Evolutionary conservation across 2,888 invertebrate species (phyloP), one percentile per base, ranked within the genome.

Genomic region (Hypena proboscidalis): DNA sequence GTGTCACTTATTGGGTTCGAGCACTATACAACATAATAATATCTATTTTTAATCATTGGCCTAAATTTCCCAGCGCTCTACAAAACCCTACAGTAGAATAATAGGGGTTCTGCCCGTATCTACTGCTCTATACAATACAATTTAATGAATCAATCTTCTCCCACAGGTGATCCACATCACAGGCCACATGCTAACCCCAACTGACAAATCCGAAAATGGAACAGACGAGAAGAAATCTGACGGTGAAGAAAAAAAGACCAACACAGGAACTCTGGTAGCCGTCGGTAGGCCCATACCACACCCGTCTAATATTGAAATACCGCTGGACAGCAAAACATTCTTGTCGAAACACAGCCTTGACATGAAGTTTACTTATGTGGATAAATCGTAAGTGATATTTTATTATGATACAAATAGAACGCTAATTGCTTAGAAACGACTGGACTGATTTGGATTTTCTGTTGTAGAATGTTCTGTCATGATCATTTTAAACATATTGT

Each of bases 291-390:
- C 96, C 0, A 96, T 97, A 53, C 96, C 96, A 3, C 97, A 97
- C 81, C 97, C 98, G 0, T 95, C 97, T 8, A 97, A 98, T 70
- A 97, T 98, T 62, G 98, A 98, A 82, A 94, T 96, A 60, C 97
- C 97, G 0, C 85, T 98, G 58, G 97, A 97, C 58, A 94, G 94
- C 65, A 95, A 96, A 74, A 97, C 98, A 0, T 98, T 98, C 88
- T 90, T 98, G 44, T 97, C 97, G 9, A 96, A 97, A 77, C 98
- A 98, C 81, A 95, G 94, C 67, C 92, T 98, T 75, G 97, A 97
- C 77, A 98, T 98, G 98, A 97, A 96, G 77, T 98, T 98, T 76
- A 97, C 97, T 11, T 97, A 97, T 77, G 97, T 96, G 46, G 98
- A 98, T 85, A 97, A 98, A 61, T 95, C 96, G 98, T 98, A 82